A percentile compares a stretch with the other conserved stretches of the same genome.
Conservation (phyloP, 2,113 vertebrate genomes). For the Centropus bengalensis region DNA sequence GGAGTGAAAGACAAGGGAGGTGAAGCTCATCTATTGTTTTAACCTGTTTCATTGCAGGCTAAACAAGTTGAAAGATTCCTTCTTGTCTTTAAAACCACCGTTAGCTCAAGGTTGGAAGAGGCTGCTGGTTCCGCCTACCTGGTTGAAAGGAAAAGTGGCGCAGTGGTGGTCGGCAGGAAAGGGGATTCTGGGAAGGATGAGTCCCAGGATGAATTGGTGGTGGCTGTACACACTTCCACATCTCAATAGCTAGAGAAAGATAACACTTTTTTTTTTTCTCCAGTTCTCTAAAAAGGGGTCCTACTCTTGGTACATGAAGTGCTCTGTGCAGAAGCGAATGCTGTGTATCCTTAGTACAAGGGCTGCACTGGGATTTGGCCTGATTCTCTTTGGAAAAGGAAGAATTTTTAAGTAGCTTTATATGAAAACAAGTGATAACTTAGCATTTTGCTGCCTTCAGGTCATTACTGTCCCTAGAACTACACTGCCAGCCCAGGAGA, state of each 20-base stretch:
- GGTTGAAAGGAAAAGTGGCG: slow-evolving; percentile 41
- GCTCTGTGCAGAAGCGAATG: fast-evolving
- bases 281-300: neutral
- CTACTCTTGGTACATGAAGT: fast-evolving
- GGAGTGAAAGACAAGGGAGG: slow-evolving; percentile 68
- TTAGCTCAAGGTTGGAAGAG: slow-evolving; percentile 38
- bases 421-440: neutral
- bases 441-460: neutral
- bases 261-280: fast-evolving
- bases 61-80: slow-evolving; percentile 69
- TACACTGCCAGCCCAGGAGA: neutral
- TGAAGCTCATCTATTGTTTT: slow-evolving; percentile 74
- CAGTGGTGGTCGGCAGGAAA: slow-evolving; percentile 47
- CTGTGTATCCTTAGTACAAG: neutral
- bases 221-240: neutral
- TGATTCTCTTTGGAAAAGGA: neutral
- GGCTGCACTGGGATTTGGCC: neutral
- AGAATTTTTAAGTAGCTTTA: neutral
- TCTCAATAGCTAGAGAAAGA: neutral
- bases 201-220: neutral
- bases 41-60: slow-evolving; percentile 67
- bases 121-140: slow-evolving; percentile 36
- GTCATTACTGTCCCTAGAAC: neutral
- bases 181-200: neutral
- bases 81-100: slow-evolving; percentile 44